Conservation (phyloP, 1,140 invertebrate genomes). For the Stegodyphus dumicola region DNA sequence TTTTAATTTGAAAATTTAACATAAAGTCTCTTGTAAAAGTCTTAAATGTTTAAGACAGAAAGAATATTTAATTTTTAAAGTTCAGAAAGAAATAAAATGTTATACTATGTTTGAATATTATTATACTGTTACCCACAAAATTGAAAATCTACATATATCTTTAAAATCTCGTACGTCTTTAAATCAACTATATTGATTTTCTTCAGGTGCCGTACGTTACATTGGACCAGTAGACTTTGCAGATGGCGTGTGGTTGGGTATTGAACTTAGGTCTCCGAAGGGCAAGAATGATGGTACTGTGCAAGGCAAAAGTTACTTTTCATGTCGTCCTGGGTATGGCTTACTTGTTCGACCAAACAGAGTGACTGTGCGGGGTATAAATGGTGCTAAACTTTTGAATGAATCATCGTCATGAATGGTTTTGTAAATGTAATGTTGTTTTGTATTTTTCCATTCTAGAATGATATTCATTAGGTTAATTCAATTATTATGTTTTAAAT, state of each 20-base stretch:
- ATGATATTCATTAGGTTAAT: too few species aligned
- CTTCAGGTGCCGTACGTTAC: slow-evolving; percentile 58
- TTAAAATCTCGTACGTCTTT: too few species aligned
- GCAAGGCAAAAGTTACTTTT: slow-evolving; percentile 71
- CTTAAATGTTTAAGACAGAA: too few species aligned
- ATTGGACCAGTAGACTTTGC: slow-evolving; percentile 72
- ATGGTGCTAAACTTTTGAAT: slow-evolving; percentile 71
- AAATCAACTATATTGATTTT: not conserved
- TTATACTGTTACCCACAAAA: too few species aligned
- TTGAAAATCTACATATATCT: too few species aligned
- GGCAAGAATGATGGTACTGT: slow-evolving; percentile 72
- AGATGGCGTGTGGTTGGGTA: slow-evolving; percentile 72
- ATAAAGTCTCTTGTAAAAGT: too few species aligned
- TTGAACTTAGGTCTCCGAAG: slow-evolving; percentile 70
- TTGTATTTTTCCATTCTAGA: not conserved
- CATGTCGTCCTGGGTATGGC: slow-evolving; percentile 70
- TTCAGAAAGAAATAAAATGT: too few species aligned
- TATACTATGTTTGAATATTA: too few species aligned
- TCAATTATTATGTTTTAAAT: too few species aligned
- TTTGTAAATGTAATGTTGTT: not conserved
- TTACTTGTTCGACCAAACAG: slow-evolving; percentile 71
- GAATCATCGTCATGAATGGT: slow-evolving; percentile 26
- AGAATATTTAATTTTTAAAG: too few species aligned
- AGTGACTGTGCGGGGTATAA: slow-evolving; percentile 73
- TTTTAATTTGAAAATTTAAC: too few species aligned